phyloP scores from a whole-genome alignment of 2,888 invertebrate species.

The Zaprionus lineosus region DNA sequence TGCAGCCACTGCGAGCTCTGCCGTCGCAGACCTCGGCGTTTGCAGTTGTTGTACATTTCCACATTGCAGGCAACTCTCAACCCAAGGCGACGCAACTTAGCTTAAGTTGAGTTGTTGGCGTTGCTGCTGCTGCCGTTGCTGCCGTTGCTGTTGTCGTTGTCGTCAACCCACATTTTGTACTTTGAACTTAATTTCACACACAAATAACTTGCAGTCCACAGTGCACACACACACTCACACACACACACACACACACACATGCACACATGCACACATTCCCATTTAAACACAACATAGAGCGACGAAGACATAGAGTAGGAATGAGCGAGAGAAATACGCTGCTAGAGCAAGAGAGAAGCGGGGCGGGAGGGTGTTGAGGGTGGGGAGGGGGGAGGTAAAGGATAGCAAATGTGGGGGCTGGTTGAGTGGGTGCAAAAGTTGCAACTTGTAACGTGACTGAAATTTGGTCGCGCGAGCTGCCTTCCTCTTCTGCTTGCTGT shows the following conservation, averaged over 20 bases:
- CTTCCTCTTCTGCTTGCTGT: slow-evolving; percentile 32
- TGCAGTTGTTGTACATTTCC: too few species aligned
- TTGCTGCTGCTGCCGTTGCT: too few species aligned
- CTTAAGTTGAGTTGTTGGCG: not conserved
- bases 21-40: too few species aligned
- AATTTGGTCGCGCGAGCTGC: slow-evolving; percentile 40
- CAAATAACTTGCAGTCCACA: slow-evolving; percentile 45
- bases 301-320: too few species aligned
- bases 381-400: not conserved
- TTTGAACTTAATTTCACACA: slow-evolving; percentile 70
- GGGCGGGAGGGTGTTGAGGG: not conserved
- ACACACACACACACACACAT: slow-evolving; percentile 22
- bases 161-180: slow-evolving; percentile 70
- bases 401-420: not conserved
- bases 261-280: too few species aligned
- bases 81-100: slow-evolving; percentile 3
- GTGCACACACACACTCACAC: slow-evolving; percentile 10
- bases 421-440: slow-evolving; percentile 52
- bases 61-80: slow-evolving; percentile 40
- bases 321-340: not conserved
- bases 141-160: slow-evolving; percentile 28
- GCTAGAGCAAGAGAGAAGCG: not conserved
- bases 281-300: too few species aligned
- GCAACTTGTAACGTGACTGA: slow-evolving; percentile 51
- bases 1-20: too few species aligned